Evolutionary conservation across 1,140 invertebrate genomes (phyloP).

Genomic region (Tetraneura akinire): DNA sequence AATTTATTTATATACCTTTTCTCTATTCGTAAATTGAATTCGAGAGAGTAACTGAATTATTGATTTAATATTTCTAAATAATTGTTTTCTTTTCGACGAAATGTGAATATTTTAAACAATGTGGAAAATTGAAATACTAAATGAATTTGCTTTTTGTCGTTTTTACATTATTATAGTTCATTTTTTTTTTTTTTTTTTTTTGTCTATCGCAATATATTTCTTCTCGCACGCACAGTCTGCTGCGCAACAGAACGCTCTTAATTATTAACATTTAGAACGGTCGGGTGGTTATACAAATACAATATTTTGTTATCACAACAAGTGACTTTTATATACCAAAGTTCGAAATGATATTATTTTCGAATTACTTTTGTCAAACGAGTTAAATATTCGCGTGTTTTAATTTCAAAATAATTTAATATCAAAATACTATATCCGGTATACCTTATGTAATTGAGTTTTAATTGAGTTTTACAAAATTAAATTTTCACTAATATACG

Average conservation of each 20-base stretch:
- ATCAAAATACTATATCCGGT: background rate
- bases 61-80: no score
- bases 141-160: no score
- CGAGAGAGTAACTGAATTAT: no score
- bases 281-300: background rate
- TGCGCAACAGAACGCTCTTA: background rate
- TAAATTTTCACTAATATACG: background rate
- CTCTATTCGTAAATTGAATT: no score
- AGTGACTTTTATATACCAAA: background rate
- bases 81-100: no score
- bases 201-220: background rate
- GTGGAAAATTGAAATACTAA: no score
- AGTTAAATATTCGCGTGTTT: background rate
- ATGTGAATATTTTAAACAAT: no score
- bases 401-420: background rate
- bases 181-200: no score
- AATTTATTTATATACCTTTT: no score
- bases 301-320: conserved; percentile 1
- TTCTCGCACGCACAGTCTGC: background rate
- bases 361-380: background rate
- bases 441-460: no score
- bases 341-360: conserved; percentile 23
- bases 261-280: background rate
- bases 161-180: background rate
- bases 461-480: conserved; percentile 14